These are phyloP conservation scores for Psephotus haematonotus DNA, from an alignment of 2,113 vertebrate species.

Conservation along the genomic window DNA sequence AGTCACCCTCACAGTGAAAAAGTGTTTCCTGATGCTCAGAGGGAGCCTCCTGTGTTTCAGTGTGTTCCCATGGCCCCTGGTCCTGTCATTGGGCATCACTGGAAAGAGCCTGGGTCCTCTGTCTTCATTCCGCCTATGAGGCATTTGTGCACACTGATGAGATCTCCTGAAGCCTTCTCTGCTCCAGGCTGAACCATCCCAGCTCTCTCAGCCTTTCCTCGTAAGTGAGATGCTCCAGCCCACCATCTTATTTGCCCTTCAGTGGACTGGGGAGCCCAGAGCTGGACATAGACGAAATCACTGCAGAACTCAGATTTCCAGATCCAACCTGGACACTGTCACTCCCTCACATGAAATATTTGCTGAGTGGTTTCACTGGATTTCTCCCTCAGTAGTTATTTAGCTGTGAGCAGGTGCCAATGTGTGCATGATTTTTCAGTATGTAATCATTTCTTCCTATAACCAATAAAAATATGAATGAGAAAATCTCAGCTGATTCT, in stretches of 20 bases:
- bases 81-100: neutral
- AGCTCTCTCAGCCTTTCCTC: neutral
- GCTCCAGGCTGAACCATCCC: neutral
- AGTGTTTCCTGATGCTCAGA: neutral
- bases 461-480: slow-evolving; percentile 31
- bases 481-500: neutral
- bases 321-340: neutral
- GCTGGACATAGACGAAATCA: neutral
- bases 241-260: neutral
- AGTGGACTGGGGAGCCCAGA: neutral
- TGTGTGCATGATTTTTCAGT: neutral
- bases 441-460: neutral
- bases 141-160: neutral
- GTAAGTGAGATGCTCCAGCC: too few relatives aligned
- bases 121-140: neutral
- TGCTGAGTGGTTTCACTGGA: neutral
- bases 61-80: neutral
- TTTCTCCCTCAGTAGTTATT: neutral
- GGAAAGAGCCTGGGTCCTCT: neutral
- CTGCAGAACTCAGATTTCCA: neutral
- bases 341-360: neutral
- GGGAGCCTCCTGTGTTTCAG: neutral
- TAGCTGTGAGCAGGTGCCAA: neutral
- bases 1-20: neutral
- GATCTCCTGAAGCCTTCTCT: neutral